phyloP scores from a whole-genome alignment of 2,113 vertebrate genomes.

The Prunella himalayana region DNA sequence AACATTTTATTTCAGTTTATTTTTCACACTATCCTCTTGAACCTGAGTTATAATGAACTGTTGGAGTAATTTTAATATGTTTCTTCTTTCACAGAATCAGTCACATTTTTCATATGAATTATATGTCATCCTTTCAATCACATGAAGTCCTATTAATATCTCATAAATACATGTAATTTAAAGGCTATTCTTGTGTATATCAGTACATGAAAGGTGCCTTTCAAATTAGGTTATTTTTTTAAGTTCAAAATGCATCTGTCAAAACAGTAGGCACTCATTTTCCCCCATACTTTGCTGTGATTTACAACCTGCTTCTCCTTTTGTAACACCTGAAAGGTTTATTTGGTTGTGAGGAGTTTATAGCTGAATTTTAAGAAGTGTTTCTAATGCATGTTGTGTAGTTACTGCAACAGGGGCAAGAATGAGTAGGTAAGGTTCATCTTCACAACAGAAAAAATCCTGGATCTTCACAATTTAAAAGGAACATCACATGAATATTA shows the following conservation, averaged over 20 bases:
- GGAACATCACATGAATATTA: not conserved
- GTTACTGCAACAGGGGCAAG: not conserved
- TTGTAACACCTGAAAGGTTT: not conserved
- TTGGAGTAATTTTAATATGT: not conserved
- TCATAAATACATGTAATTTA: not conserved
- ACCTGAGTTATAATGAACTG: not conserved
- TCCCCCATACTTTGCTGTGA: not conserved
- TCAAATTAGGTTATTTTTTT: not conserved
- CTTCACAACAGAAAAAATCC: not conserved
- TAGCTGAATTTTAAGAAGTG: not conserved
- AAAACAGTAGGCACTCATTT: not conserved
- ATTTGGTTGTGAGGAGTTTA: not conserved
- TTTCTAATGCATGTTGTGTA: not conserved
- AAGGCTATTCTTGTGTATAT: not conserved
- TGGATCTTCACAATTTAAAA: not conserved
- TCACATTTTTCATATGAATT: not conserved
- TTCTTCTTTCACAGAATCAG: not conserved
- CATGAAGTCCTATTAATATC: not conserved
- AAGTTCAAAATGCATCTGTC: not conserved
- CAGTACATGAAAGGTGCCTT: accelerated
- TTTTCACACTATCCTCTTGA: not conserved
- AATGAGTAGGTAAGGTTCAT: not conserved
- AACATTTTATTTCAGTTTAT: not conserved
- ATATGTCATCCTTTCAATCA: not conserved
- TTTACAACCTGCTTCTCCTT: not conserved